phyloP scores from a whole-genome alignment of 2,113 vertebrate genomes.

The Solea senegalensis region DNA sequence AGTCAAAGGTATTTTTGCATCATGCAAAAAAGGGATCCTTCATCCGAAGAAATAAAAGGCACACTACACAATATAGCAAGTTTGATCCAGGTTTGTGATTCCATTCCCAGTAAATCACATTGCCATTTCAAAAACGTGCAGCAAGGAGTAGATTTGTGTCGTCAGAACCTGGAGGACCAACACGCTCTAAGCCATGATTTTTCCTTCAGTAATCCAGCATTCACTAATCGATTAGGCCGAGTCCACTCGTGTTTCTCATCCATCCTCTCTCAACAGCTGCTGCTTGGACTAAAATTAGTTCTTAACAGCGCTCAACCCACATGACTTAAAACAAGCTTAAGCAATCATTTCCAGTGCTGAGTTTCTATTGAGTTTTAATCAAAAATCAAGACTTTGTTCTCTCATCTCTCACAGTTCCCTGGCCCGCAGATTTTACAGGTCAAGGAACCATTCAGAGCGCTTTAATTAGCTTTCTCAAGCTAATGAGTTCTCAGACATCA shows the following conservation, averaged over 20 bases:
- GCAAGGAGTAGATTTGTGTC: too few species aligned
- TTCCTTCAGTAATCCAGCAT: background rate
- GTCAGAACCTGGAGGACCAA: background rate
- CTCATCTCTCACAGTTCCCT: constrained; percentile 61
- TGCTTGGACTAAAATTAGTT: constrained; percentile 44
- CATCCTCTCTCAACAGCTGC: constrained; percentile 11
- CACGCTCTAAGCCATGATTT: background rate
- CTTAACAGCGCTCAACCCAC: constrained; percentile 11
- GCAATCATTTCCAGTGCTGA: constrained; percentile 60
- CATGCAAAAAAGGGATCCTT: too few species aligned
- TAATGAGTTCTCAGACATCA: constrained; percentile 73
- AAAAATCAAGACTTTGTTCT: constrained; percentile 69
- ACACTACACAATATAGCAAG: too few species aligned
- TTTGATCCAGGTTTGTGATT: too few species aligned
- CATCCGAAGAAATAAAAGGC: too few species aligned
- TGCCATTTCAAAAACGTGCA: background rate
- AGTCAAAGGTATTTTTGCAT: too few species aligned
- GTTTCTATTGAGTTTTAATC: constrained; percentile 70
- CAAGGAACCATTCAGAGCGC: constrained; percentile 75
- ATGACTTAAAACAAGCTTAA: constrained; percentile 50
- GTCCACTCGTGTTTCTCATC: constrained; percentile 5
- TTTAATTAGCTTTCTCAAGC: constrained; percentile 78
- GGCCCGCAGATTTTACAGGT: constrained; percentile 70
- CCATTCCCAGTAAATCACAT: too few species aligned
- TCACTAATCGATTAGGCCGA: constrained; percentile 12